A percentile compares a stretch with the other conserved stretches of the same genome.
Evolutionary conservation across 2,113 vertebrate species (phyloP).

Genomic region (Pedetes capensis): DNA sequence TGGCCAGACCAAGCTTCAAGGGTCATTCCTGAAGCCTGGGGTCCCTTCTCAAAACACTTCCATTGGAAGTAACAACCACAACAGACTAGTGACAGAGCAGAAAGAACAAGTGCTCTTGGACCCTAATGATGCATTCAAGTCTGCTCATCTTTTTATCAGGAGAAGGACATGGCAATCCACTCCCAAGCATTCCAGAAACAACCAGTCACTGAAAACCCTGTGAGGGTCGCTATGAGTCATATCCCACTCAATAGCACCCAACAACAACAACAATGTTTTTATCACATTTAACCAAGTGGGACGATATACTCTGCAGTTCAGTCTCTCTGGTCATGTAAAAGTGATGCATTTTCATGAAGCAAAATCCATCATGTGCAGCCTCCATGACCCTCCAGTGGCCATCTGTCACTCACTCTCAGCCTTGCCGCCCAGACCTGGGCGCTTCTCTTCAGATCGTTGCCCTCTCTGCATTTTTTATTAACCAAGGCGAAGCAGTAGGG

Average conservation of each 20-base stretch:
- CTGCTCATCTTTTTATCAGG: neutral
- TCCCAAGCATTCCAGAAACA: too few relatives aligned
- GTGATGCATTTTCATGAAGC: neutral
- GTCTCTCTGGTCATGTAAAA: neutral
- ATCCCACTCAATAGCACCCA: too few relatives aligned
- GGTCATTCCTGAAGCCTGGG: neutral
- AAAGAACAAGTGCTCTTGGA: fast-evolving
- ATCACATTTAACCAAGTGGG: constrained; percentile 4
- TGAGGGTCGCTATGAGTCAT: too few relatives aligned
- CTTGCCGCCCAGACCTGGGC: fast-evolving
- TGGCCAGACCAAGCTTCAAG: neutral
- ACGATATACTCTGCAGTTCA: neutral
- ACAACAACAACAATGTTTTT: too few relatives aligned
- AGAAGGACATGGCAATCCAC: too few relatives aligned
- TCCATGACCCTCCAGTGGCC: neutral
- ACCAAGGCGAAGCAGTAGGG: neutral
- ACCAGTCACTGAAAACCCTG: too few relatives aligned
- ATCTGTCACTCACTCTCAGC: neutral
- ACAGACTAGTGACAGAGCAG: neutral
- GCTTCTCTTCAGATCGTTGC: too few relatives aligned
- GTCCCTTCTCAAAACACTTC: neutral
- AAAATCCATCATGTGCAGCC: neutral
- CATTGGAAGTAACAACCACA: neutral
- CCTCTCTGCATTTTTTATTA: neutral
- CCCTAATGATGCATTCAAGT: neutral